A percentile compares a stretch with the other conserved stretches of the same genome.
Evolutionary conservation across 2,113 vertebrate species (phyloP).

Genomic region (Calcarius ornatus): DNA sequence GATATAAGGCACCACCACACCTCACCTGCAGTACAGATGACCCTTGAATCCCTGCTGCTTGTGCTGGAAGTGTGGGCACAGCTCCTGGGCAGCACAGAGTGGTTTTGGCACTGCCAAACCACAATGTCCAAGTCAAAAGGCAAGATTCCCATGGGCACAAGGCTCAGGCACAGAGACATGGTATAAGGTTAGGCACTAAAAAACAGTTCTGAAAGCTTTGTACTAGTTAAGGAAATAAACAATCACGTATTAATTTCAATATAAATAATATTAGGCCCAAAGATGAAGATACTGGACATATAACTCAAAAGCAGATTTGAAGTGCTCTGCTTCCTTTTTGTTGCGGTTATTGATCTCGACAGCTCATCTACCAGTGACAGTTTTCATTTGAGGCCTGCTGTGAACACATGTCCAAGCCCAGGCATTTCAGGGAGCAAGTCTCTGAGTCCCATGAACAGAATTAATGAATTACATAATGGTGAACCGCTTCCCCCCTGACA

Average conservation of each 20-base stretch:
- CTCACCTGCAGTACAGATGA: neutral
- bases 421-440: neutral
- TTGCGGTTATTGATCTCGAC: neutral
- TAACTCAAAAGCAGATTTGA: neutral
- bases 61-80: neutral
- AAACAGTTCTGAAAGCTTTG: neutral
- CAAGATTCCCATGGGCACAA: rapidly evolving
- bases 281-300: neutral
- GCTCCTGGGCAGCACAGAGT: neutral
- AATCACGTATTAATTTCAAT: neutral
- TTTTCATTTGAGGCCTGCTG: neutral
- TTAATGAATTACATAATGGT: neutral
- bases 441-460: neutral
- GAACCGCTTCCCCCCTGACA: neutral
- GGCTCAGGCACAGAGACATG: neutral
- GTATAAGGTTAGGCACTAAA: neutral
- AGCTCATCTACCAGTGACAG: neutral
- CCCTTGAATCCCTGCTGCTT: neutral
- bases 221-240: neutral
- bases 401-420: neutral
- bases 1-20: neutral
- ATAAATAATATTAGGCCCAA: neutral
- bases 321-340: neutral
- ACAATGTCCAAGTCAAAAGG: neutral
- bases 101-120: rapidly evolving